Conservation (phyloP, 2,888 invertebrate species). For the Stramonita haemastoma region DNA sequence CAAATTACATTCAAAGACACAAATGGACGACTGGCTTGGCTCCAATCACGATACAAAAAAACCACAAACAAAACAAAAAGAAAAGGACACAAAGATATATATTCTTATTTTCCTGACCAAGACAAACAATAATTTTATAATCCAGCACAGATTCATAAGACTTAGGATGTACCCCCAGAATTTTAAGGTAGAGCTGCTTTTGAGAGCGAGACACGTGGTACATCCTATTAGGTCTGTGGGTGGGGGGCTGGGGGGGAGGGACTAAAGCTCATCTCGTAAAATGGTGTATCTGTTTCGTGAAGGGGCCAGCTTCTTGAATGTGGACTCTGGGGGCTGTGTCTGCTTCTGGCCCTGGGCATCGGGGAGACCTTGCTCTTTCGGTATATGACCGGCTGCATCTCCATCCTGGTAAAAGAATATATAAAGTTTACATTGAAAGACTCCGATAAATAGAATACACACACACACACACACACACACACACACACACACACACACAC, state of each 20-base stretch:
- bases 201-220: background rate
- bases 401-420: background rate
- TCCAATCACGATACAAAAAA: too few species aligned
- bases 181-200: background rate
- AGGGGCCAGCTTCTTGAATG: slow-evolving; percentile 96
- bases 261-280: slow-evolving; percentile 91
- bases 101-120: too few species aligned
- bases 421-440: background rate
- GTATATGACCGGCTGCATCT: background rate
- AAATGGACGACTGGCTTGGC: too few species aligned
- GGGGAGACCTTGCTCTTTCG: background rate
- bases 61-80: too few species aligned
- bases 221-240: background rate
- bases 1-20: too few species aligned
- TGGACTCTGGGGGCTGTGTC: slow-evolving; percentile 95
- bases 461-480: background rate
- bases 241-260: background rate
- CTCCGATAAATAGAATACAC: background rate
- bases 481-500: background rate
- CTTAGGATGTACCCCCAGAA: background rate
- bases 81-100: too few species aligned
- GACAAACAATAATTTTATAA: too few species aligned
- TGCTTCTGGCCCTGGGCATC: slow-evolving; percentile 47
- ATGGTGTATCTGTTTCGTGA: slow-evolving; percentile 97
- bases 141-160: background rate